These are phyloP conservation scores for Girardia tigrina DNA, from an alignment of 2,888 invertebrate genomes.

Conservation along the genomic window DNA sequence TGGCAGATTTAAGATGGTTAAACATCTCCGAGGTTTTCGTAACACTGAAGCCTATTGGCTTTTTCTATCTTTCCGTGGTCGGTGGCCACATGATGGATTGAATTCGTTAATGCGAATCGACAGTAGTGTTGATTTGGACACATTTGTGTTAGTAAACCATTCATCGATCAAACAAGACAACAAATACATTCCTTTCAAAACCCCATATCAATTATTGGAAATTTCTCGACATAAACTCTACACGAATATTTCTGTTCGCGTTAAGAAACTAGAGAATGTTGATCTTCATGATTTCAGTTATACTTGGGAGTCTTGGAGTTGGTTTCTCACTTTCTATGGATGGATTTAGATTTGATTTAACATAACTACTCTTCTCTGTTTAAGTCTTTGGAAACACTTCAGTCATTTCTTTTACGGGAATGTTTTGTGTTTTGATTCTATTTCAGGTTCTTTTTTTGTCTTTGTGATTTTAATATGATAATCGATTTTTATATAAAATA, in stretches of 20 bases:
- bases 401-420: no score
- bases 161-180: background rate
- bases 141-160: background rate
- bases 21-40: constrained; percentile 43
- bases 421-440: no score
- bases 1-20: constrained; percentile 48
- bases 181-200: constrained; percentile 12
- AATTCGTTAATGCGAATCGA: constrained; percentile 21
- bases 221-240: background rate
- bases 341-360: background rate
- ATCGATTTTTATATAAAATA: no score
- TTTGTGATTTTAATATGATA: no score
- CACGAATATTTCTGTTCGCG: background rate
- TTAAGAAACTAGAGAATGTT: background rate
- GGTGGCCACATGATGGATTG: constrained; percentile 30
- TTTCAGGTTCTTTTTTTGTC: no score
- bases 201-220: background rate
- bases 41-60: constrained; percentile 39
- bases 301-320: constrained; percentile 36
- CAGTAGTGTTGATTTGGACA: background rate
- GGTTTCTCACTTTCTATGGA: constrained; percentile 2
- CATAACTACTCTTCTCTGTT: no score
- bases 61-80: constrained; percentile 16
- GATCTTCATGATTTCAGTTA: background rate
- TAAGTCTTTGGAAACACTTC: no score